Percentiles rank a stretch among this genome's conserved stretches.
These are phyloP conservation scores for Picathartes gymnocephalus DNA, from an alignment of 2,113 vertebrate genomes.

Conservation along the genomic window DNA sequence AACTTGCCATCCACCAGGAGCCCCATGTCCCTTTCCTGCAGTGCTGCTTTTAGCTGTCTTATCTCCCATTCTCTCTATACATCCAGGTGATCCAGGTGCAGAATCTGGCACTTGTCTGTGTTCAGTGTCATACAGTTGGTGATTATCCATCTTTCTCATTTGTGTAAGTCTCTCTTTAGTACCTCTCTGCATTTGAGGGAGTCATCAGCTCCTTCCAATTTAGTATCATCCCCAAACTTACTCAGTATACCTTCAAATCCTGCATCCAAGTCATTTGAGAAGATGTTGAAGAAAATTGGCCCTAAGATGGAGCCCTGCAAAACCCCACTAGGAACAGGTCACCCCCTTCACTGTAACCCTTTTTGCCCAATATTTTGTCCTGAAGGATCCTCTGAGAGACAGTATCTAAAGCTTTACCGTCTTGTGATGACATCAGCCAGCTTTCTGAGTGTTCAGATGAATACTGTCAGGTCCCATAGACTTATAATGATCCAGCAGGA, in stretches of 20 bases:
- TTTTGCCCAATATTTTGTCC: not conserved
- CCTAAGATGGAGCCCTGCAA: not conserved
- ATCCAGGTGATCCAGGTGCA: not conserved
- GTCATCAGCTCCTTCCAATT: not conserved
- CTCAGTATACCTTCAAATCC: not conserved
- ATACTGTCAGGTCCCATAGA: not conserved
- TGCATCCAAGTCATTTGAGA: not conserved
- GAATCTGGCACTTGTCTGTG: not conserved
- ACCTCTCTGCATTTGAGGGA: not conserved
- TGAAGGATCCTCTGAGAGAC: not conserved
- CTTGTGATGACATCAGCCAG: not conserved
- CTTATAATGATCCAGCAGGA: not conserved
- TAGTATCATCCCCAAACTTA: fast-evolving
- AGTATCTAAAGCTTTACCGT: not conserved
- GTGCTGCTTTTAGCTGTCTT: not conserved
- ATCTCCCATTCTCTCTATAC: not conserved
- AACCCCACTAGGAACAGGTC: not conserved
- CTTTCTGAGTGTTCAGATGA: not conserved
- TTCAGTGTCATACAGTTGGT: not conserved
- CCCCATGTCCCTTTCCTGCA: not conserved
- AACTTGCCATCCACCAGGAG: not conserved
- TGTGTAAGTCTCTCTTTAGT: not conserved
- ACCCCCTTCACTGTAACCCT: not conserved
- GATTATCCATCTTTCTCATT: not conserved
- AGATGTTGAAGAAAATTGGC: not conserved